Percentiles rank a stretch among this genome's conserved stretches.
Conservation (phyloP, 2,888 invertebrate genomes). For the Phoenoteleia sp. region DNA sequence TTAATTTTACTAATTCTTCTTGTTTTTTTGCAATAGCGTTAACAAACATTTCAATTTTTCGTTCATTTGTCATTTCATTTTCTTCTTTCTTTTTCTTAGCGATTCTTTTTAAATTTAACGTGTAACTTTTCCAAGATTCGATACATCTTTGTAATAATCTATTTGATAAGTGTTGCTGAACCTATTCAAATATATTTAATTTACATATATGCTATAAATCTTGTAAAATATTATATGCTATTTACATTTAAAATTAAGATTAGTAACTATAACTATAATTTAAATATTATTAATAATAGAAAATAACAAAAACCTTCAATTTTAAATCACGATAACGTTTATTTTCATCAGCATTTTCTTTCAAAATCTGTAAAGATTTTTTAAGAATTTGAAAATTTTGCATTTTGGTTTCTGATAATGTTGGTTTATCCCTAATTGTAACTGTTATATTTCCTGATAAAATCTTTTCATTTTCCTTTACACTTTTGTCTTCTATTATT, state of each 20-base stretch:
- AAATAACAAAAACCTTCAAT: conserved; percentile 64
- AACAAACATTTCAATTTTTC: conserved; percentile 82
- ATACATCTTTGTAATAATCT: conserved; percentile 77
- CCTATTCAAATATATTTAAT: conserved; percentile 16
- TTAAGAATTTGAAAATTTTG: conserved; percentile 69
- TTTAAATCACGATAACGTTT: conserved; percentile 77
- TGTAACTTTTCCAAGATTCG: conserved; percentile 76
- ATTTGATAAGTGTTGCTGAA: conserved; percentile 72
- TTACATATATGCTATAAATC: no score
- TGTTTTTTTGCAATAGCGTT: conserved; percentile 81
- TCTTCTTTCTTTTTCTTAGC: conserved; percentile 68
- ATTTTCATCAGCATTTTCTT: conserved; percentile 73
- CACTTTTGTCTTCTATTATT: conserved; percentile 10
- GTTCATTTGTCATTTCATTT: conserved; percentile 77
- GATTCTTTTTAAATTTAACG: conserved; percentile 54
- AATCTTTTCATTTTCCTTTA: neutral
- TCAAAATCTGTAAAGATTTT: conserved; percentile 75
- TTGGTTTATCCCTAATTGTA: conserved; percentile 81
- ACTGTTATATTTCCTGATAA: conserved; percentile 78
- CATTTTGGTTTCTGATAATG: conserved; percentile 61
- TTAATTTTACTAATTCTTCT: conserved; percentile 72
- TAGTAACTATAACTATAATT: no score
- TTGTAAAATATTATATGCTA: no score
- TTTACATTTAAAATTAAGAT: no score
- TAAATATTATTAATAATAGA: no score